A percentile compares a stretch with the other conserved stretches of the same genome.
Evolutionary conservation across 2,797 vertebrate species (phyloP).

Genomic region (Gymnoscopelus braueri): DNA sequence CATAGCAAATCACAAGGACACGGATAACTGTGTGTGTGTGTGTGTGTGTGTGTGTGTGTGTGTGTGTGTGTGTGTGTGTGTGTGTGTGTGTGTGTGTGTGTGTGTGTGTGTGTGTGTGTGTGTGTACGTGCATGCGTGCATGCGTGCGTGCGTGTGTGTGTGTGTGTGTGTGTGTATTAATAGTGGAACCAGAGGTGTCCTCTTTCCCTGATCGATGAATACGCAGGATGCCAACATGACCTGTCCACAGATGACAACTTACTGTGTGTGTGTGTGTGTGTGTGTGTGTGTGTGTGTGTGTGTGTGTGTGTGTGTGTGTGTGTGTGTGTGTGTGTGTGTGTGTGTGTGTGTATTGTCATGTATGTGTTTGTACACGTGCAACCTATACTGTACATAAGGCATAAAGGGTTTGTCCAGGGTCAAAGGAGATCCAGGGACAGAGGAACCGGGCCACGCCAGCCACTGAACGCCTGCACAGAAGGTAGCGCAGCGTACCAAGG

Average conservation of each 20-base stretch:
- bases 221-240: conserved; percentile 29
- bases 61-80: not conserved
- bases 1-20: conserved; percentile 41
- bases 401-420: too few relatives aligned
- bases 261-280: too few relatives aligned
- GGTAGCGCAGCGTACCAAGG: too few relatives aligned
- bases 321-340: too few relatives aligned
- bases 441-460: too few relatives aligned
- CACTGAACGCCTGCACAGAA: too few relatives aligned
- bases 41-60: conserved; percentile 1
- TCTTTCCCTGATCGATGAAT: conserved; percentile 62
- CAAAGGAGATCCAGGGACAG: too few relatives aligned
- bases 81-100: not conserved
- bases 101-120: not conserved
- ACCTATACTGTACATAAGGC: too few relatives aligned
- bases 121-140: not conserved
- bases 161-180: conserved; percentile 60
- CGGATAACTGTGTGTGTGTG: not conserved
- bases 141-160: not conserved
- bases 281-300: too few relatives aligned
- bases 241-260: conserved; percentile 4
- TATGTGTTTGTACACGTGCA: too few relatives aligned
- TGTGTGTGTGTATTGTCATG: too few relatives aligned
- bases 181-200: conserved; percentile 59
- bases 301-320: too few relatives aligned